Percentiles rank a stretch among this genome's conserved stretches.
These are phyloP conservation scores for Amphipoea oculea DNA, from an alignment of 2,888 invertebrate species.

Conservation along the genomic window DNA sequence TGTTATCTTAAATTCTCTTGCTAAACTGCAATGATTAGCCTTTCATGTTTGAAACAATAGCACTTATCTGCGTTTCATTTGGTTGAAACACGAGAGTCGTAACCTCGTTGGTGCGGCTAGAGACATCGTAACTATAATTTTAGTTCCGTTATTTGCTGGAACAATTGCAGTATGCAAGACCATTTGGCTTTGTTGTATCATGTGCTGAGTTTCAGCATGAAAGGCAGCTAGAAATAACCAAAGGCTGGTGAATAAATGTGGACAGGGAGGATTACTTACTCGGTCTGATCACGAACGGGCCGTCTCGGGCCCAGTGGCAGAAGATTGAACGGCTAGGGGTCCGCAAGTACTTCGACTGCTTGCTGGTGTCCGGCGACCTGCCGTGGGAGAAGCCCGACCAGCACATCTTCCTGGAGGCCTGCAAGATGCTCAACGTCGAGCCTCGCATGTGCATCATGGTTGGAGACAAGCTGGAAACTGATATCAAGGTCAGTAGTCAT, in stretches of 20 bases:
- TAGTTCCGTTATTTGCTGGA: conserved; percentile 46
- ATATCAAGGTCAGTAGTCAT: conserved; percentile 91
- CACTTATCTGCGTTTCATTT: conserved; percentile 24
- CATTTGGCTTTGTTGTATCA: conserved; percentile 81
- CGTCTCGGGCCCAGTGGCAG: conserved; percentile 97
- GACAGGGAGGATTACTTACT: conserved; percentile 93
- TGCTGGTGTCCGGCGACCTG: conserved; percentile 95
- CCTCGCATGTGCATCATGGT: conserved; percentile 95
- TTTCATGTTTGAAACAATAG: conserved; percentile 35
- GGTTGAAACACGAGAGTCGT: conserved; percentile 36
- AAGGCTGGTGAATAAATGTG: conserved; percentile 87
- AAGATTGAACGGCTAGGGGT: conserved; percentile 94
- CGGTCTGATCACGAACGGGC: conserved; percentile 96
- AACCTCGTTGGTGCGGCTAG: conserved; percentile 50
- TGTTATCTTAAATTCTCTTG: conserved; percentile 80
- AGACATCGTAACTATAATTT: conserved; percentile 47
- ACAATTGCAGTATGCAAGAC: conserved; percentile 77
- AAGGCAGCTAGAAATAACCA: conserved; percentile 81
- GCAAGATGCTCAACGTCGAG: conserved; percentile 93
- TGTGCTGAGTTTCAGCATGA: conserved; percentile 87
- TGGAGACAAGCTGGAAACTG: conserved; percentile 96
- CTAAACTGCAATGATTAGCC: conserved; percentile 69
- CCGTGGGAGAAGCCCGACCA: conserved; percentile 96
- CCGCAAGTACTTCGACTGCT: conserved; percentile 94
- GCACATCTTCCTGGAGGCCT: conserved; percentile 95